Conservation (phyloP, 2,797 vertebrate genomes). For the Danio tinwini region DNA sequence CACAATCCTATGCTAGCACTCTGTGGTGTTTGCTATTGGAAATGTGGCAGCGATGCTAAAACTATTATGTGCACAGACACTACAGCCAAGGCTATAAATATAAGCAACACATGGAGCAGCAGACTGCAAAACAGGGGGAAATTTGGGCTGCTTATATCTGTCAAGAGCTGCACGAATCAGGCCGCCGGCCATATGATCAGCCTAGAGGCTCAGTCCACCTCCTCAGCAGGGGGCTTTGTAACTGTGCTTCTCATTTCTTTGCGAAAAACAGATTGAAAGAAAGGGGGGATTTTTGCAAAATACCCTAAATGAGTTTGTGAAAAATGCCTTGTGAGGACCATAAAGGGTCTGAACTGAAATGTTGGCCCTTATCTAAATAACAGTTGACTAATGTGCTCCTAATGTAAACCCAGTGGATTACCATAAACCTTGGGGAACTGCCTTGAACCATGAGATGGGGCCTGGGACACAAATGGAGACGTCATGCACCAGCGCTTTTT, state of each 20-base stretch:
- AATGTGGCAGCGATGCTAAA: slow-evolving; percentile 56
- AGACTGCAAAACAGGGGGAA: slow-evolving; percentile 47
- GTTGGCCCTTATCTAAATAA: slow-evolving; percentile 42
- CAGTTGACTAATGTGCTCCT: slow-evolving; percentile 4
- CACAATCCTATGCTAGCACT: slow-evolving; percentile 25
- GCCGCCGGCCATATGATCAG: slow-evolving; percentile 44
- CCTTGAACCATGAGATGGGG: not conserved
- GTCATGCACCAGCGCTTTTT: not conserved
- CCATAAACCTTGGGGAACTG: not conserved
- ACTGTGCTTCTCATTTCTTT: slow-evolving; percentile 13
- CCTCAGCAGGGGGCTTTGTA: slow-evolving; percentile 29
- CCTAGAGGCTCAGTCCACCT: slow-evolving; percentile 43
- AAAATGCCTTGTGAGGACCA: not conserved
- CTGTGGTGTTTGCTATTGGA: slow-evolving; percentile 40
- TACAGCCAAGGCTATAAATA: slow-evolving; percentile 58
- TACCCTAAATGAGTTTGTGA: not conserved
- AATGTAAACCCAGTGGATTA: slow-evolving; percentile 29
- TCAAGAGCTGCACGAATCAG: slow-evolving; percentile 43
- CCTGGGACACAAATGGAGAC: not conserved
- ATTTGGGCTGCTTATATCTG: slow-evolving; percentile 51
- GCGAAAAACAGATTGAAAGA: slow-evolving; percentile 16
- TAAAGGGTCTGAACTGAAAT: slow-evolving; percentile 7
- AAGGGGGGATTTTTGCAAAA: slow-evolving; percentile 2
- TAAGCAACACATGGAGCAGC: slow-evolving; percentile 56
- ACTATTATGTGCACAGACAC: slow-evolving; percentile 54